These are phyloP conservation scores for Poecilus cupreus DNA, from an alignment of 2,888 invertebrate species.

Conservation along the genomic window DNA sequence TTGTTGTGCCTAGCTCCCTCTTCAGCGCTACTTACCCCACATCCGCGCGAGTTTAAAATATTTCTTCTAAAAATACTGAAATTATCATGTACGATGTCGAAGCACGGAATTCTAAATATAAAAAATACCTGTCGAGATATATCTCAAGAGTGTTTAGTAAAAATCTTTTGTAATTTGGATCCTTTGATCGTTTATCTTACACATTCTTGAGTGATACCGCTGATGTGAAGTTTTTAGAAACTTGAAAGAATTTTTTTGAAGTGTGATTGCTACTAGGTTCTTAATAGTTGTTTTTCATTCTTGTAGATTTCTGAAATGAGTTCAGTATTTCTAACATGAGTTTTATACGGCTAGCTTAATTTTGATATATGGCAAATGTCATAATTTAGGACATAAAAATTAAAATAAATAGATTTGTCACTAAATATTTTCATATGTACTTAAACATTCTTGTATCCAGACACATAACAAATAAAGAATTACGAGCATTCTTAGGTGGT, in stretches of 20 bases:
- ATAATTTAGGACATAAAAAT: no score
- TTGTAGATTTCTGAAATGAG: not conserved
- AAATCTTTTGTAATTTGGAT: slow-evolving; percentile 36
- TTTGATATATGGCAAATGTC: not conserved
- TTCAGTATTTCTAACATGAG: not conserved
- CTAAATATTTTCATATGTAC: no score
- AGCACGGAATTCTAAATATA: slow-evolving; percentile 33
- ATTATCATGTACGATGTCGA: slow-evolving; percentile 40
- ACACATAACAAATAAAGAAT: no score
- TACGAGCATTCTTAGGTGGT: no score
- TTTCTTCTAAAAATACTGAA: slow-evolving; percentile 47
- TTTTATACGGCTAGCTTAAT: not conserved
- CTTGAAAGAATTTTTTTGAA: not conserved
- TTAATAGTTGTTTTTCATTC: not conserved
- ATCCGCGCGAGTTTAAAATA: slow-evolving; percentile 39
- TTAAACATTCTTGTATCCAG: no score
- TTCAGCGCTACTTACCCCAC: slow-evolving; percentile 6
- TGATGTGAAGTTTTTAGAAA: not conserved
- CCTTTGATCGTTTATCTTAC: slow-evolving; percentile 30
- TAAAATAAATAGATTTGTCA: no score
- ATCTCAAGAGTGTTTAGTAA: slow-evolving; percentile 23
- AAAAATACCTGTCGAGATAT: slow-evolving; percentile 37
- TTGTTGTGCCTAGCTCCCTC: slow-evolving; percentile 5
- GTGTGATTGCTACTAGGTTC: not conserved
- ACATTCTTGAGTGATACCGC: slow-evolving; percentile 19